phyloP scores from a whole-genome alignment of 2,797 vertebrate species.

The Parauchenoglanis punctatus region DNA sequence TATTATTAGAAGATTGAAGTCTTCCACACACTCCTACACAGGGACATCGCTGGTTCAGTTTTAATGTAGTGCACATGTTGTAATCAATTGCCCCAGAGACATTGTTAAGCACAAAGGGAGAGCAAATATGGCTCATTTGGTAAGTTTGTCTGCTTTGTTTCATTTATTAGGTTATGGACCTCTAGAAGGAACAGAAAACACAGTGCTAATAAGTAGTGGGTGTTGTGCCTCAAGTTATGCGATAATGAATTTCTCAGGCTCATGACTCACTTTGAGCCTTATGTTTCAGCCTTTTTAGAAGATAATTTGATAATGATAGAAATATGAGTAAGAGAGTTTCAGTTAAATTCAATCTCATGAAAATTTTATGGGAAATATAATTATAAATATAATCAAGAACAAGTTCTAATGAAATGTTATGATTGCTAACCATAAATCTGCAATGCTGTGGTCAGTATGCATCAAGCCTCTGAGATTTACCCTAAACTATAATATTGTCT shows the following conservation, averaged over 20 bases:
- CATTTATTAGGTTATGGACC: constrained; percentile 23
- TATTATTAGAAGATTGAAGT: neutral
- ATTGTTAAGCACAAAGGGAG: constrained; percentile 42
- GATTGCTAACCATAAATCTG: neutral
- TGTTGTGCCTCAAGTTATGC: constrained; percentile 8
- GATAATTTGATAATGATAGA: neutral
- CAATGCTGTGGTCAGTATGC: neutral
- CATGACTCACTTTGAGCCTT: neutral
- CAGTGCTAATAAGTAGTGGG: constrained; percentile 21
- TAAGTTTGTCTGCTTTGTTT: constrained; percentile 26
- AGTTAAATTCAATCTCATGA: neutral
- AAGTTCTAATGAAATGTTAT: neutral
- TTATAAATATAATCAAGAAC: neutral
- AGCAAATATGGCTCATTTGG: constrained; percentile 32
- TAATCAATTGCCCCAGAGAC: constrained; percentile 24
- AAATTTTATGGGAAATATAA: neutral
- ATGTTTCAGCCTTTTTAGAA: neutral
- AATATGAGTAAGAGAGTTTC: neutral
- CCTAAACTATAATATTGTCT: too few relatives aligned
- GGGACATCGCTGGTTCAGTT: constrained; percentile 25
- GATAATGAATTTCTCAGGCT: constrained; percentile 14
- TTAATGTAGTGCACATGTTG: constrained; percentile 10
- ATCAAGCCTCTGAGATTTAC: neutral
- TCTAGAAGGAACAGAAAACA: neutral
- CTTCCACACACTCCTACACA: constrained; percentile 39